Percentiles rank a stretch among this genome's conserved stretches.
phyloP scores from a whole-genome alignment of 2,888 invertebrate species.

The Hirtodrosophila trivittata region DNA sequence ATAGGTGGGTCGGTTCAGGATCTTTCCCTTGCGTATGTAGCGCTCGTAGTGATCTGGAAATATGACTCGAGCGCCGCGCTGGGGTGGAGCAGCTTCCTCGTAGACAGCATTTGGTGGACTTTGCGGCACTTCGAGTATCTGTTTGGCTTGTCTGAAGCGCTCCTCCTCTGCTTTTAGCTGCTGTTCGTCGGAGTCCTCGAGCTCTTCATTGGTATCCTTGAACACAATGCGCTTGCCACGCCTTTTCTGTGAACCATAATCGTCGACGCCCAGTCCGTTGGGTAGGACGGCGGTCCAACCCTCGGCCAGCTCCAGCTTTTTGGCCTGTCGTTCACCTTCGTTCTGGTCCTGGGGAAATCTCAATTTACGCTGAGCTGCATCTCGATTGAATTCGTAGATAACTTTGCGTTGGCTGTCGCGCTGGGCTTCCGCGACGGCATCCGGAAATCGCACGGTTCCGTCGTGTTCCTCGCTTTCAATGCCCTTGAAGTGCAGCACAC shows the following conservation, averaged over 20 bases:
- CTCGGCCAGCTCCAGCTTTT: conserved; percentile 43
- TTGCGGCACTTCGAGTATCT: conserved; percentile 26
- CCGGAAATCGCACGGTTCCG: conserved; percentile 57
- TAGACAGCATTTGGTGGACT: conserved; percentile 55
- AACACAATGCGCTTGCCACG: conserved; percentile 68
- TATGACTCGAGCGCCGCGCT: conserved; percentile 81
- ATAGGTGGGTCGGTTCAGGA: conserved; percentile 77
- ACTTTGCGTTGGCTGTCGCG: conserved; percentile 34
- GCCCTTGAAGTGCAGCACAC: conserved; percentile 63
- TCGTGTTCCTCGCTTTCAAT: conserved; percentile 58
- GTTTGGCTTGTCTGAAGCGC: conserved; percentile 25
- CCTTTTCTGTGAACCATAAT: conserved; percentile 47
- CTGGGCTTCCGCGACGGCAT: conserved; percentile 52
- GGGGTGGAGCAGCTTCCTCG: conserved; percentile 65
- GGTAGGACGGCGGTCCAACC: conserved; percentile 58
- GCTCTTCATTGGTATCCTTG: conserved; percentile 57
- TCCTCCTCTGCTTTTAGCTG: conserved; percentile 15
- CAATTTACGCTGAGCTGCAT: conserved; percentile 68
- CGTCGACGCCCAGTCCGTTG: conserved; percentile 50
- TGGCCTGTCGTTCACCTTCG: too few relatives aligned
- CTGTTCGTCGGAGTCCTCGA: conserved; percentile 41
- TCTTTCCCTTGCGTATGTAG: conserved; percentile 78
- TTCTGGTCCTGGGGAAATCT: conserved; percentile 76
- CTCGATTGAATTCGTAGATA: conserved; percentile 72
- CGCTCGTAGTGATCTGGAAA: conserved; percentile 85